Percentiles rank a stretch among this genome's conserved stretches.
phyloP scores from a whole-genome alignment of 2,888 invertebrate genomes.

The Aphodius granarius region DNA sequence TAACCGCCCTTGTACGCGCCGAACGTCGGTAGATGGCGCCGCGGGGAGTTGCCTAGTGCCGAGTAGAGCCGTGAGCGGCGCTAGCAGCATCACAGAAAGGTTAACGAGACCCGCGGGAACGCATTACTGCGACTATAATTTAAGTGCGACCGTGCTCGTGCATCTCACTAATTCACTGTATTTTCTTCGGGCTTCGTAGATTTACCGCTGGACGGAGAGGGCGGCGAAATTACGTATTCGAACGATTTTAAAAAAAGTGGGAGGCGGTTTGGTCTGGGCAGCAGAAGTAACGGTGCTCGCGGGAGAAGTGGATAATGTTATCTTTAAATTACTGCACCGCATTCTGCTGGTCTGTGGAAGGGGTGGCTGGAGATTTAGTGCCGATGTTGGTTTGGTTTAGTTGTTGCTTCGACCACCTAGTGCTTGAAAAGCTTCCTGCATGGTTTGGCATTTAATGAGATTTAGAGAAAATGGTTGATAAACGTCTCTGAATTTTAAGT shows the following conservation, averaged over 20 bases:
- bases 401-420: background rate
- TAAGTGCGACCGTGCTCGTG: constrained; percentile 28
- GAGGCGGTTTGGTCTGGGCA: background rate
- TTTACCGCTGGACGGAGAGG: background rate
- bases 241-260: background rate
- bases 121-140: constrained; percentile 32
- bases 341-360: background rate
- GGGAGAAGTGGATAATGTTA: background rate
- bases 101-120: constrained; percentile 31
- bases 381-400: background rate
- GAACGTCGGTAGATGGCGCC: background rate
- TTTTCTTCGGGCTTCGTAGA: constrained; percentile 14
- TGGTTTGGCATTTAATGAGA: too few relatives aligned
- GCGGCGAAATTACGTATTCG: background rate
- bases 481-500: too few relatives aligned
- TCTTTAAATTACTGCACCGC: background rate
- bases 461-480: too few relatives aligned
- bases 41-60: background rate
- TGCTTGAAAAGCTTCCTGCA: background rate
- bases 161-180: constrained; percentile 30
- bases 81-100: constrained; percentile 23
- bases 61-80: constrained; percentile 3
- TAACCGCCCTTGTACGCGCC: constrained; percentile 19
- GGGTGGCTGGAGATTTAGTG: background rate
- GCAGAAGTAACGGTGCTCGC: background rate